Percentiles rank a stretch among this genome's conserved stretches.
phyloP scores from a whole-genome alignment of 2,113 vertebrate genomes.

The Lepisosteus oculatus region DNA sequence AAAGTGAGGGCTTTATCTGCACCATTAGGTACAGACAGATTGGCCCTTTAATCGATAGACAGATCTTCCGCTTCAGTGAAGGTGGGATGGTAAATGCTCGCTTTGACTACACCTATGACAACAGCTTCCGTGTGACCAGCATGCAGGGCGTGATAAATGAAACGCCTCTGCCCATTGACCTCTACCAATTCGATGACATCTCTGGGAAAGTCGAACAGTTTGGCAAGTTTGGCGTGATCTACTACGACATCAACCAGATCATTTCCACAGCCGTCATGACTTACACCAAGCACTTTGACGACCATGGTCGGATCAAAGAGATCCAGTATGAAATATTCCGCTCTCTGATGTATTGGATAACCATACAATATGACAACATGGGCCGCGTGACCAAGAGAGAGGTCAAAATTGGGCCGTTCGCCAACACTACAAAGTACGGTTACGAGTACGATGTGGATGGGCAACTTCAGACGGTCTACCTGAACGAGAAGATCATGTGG shows the following conservation, averaged over 20 bases:
- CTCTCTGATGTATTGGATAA: constrained; percentile 96
- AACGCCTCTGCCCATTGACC: constrained; percentile 91
- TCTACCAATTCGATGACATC: constrained; percentile 97
- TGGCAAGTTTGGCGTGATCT: constrained; percentile 96
- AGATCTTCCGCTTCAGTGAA: constrained; percentile 97
- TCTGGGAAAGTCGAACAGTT: constrained; percentile 98
- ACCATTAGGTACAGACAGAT: constrained; percentile 95
- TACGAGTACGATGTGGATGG: constrained; percentile 96
- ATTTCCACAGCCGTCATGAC: constrained; percentile 98
- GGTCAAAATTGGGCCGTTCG: constrained; percentile 95
- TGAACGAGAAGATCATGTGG: constrained; percentile 96
- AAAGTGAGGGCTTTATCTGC: constrained; percentile 96
- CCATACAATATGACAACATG: constrained; percentile 93
- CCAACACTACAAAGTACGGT: constrained; percentile 94
- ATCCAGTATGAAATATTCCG: constrained; percentile 97
- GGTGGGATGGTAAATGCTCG: constrained; percentile 97
- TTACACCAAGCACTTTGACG: constrained; percentile 95
- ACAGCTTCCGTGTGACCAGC: constrained; percentile 92
- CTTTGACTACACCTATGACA: constrained; percentile 97
- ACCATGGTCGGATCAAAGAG: constrained; percentile 91
- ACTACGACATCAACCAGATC: constrained; percentile 98
- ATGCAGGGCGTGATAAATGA: constrained; percentile 98
- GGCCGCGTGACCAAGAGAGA: constrained; percentile 88
- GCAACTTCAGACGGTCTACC: constrained; percentile 90
- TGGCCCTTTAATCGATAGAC: constrained; percentile 89